Conservation (phyloP, 2,797 vertebrate species). For the Periophthalmus magnuspinnatus region DNA sequence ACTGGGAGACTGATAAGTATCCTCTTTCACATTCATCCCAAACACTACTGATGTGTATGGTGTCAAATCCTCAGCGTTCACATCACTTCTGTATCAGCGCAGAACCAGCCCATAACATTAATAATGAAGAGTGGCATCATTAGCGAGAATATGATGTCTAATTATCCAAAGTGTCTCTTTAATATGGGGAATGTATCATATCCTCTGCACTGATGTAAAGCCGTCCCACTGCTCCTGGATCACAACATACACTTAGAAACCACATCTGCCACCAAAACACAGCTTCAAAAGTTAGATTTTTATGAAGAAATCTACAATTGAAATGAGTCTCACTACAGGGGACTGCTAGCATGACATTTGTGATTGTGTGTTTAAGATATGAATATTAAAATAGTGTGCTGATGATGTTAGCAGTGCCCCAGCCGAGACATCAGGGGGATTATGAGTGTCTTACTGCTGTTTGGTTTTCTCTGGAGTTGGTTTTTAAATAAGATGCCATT, state of each 20-base stretch:
- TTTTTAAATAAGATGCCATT: conserved; percentile 28
- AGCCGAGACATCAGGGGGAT: not conserved
- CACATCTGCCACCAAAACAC: not conserved
- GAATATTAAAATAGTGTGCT: conserved; percentile 24
- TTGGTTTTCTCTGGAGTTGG: conserved; percentile 24
- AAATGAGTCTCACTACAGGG: conserved; percentile 7
- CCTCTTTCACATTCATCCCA: not conserved
- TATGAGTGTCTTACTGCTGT: conserved; percentile 21
- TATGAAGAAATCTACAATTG: conserved; percentile 15
- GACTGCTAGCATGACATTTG: conserved; percentile 21
- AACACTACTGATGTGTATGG: conserved; percentile 23
- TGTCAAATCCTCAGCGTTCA: conserved; percentile 46
- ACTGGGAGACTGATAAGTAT: not conserved
- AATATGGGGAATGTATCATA: conserved; percentile 1
- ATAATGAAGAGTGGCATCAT: conserved; percentile 4
- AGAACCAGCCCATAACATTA: conserved; percentile 11
- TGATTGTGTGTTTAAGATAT: conserved; percentile 23
- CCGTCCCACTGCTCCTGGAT: conserved; percentile 6
- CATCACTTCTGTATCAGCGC: conserved; percentile 34
- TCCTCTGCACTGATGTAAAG: not conserved
- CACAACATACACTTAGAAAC: not conserved
- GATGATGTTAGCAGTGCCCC: conserved; percentile 1
- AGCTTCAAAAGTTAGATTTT: not conserved
- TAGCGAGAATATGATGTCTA: not conserved
- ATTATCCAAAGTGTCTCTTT: conserved; percentile 11